Evolutionary conservation across 2,888 invertebrate species (phyloP).

Genomic region (Zaprionus lineosus): DNA sequence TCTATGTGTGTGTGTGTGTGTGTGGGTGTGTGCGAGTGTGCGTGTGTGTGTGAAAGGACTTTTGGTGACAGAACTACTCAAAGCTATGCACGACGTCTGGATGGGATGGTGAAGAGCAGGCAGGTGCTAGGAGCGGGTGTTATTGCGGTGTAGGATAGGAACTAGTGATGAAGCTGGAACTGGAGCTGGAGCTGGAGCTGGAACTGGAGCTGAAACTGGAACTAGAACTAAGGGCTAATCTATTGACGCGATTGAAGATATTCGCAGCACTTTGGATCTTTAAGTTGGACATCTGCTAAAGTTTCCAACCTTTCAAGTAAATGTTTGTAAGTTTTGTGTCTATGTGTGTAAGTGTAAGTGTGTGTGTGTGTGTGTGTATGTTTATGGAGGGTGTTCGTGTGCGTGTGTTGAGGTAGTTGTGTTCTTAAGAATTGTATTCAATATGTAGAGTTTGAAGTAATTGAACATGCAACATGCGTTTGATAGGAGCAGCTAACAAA

Average conservation of each 20-base stretch:
- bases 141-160: no score
- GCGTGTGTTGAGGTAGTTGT: no score
- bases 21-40: conserved; percentile 16
- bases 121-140: not conserved
- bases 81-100: conserved; percentile 28
- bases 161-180: not conserved
- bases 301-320: conserved; percentile 30
- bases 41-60: conserved; percentile 9
- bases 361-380: not conserved
- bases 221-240: not conserved
- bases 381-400: not conserved
- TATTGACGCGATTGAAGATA: conserved; percentile 1
- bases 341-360: conserved; percentile 5
- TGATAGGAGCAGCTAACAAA: conserved; percentile 38
- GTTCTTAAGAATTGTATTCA: no score
- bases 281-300: conserved; percentile 25
- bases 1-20: conserved; percentile 1
- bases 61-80: conserved; percentile 41
- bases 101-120: not conserved
- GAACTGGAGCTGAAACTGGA: no score
- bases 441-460: conserved; percentile 1
- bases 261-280: conserved; percentile 22
- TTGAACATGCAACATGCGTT: conserved; percentile 48
- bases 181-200: not conserved
- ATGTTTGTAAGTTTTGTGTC: not conserved